phyloP scores from a whole-genome alignment of 1,140 invertebrate species.

The Drosophila nebulosa region DNA sequence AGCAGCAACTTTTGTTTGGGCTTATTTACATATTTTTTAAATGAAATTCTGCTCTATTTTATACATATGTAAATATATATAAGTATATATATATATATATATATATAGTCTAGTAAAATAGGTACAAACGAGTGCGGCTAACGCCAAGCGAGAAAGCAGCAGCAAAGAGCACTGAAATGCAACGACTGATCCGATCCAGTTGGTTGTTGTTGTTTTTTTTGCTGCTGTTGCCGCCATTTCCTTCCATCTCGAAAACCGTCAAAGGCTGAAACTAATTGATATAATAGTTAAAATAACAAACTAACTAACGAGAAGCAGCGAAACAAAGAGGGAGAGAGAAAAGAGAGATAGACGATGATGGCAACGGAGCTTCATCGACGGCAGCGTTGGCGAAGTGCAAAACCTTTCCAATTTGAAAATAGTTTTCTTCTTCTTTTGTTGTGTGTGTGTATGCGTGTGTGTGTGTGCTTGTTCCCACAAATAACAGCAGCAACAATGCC shows the following conservation, averaged over 20 bases:
- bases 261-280: slow-evolving; percentile 74
- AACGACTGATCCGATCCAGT: slow-evolving; percentile 34
- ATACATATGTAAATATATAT: neutral
- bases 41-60: slow-evolving; percentile 31
- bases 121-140: slow-evolving; percentile 4
- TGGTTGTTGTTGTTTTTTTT: slow-evolving; percentile 6
- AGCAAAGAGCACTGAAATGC: slow-evolving; percentile 61
- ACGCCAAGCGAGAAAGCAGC: slow-evolving; percentile 36
- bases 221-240: slow-evolving; percentile 38
- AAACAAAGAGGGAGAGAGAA: neutral
- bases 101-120: slow-evolving; percentile 27
- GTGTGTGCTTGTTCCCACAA: slow-evolving; percentile 66
- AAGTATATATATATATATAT: slow-evolving; percentile 3
- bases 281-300: slow-evolving; percentile 79
- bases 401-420: slow-evolving; percentile 79
- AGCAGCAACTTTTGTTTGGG: slow-evolving; percentile 28
- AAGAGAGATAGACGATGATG: neutral
- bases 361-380: neutral
- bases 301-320: slow-evolving; percentile 75
- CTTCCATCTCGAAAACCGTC: slow-evolving; percentile 44
- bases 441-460: neutral
- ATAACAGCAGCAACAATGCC: slow-evolving; percentile 29
- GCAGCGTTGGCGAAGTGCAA: slow-evolving; percentile 68
- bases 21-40: slow-evolving; percentile 70
- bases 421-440: slow-evolving; percentile 59